Evolutionary conservation across 2,797 vertebrate species (phyloP).

Genomic region (Aldrovandia affinis): DNA sequence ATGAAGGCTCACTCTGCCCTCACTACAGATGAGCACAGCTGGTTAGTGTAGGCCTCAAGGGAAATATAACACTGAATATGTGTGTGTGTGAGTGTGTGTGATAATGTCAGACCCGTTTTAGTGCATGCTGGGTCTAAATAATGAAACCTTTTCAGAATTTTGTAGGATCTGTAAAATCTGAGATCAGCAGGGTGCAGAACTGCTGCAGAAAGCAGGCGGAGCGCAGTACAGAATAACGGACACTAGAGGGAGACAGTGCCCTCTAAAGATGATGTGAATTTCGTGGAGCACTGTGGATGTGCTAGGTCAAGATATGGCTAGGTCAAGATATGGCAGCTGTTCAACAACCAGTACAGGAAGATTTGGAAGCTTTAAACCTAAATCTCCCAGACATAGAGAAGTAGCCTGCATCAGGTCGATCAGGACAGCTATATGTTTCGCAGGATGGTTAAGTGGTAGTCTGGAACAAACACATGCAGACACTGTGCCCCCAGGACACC

Average conservation of each 20-base stretch:
- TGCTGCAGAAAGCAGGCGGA: background rate
- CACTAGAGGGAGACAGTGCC: slow-evolving; percentile 46
- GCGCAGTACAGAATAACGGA: slow-evolving; percentile 20
- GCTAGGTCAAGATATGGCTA: background rate
- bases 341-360: background rate
- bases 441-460: background rate
- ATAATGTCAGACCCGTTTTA: too few relatives aligned
- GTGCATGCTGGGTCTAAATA: background rate
- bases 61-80: too few relatives aligned
- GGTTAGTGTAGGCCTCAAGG: too few relatives aligned
- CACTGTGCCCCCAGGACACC: background rate
- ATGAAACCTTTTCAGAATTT: background rate
- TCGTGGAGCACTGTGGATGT: background rate
- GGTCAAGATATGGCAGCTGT: background rate
- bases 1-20: too few relatives aligned
- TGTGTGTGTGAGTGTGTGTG: too few relatives aligned
- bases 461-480: background rate
- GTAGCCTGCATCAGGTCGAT: background rate
- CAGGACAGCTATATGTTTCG: background rate
- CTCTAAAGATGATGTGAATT: background rate
- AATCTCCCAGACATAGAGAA: background rate
- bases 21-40: too few relatives aligned
- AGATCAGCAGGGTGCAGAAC: background rate
- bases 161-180: background rate
- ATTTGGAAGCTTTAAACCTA: background rate